Evolutionary conservation across 2,113 vertebrate genomes (phyloP).

Genomic region (Hippocampus barbouri): DNA sequence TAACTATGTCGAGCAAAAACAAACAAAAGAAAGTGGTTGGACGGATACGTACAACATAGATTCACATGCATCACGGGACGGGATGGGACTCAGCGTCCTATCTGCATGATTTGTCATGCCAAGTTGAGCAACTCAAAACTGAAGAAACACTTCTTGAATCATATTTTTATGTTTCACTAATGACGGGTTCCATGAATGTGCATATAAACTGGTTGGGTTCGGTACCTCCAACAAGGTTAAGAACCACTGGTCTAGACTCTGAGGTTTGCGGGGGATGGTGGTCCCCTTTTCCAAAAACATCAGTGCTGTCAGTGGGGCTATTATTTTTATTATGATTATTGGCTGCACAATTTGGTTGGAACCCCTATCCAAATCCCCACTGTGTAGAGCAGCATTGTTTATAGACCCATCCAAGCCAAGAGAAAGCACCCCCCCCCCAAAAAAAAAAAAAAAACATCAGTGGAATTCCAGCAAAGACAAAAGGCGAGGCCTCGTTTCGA

Average conservation of each 20-base stretch:
- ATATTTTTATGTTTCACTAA: too few species aligned
- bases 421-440: conserved; percentile 58
- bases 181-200: too few species aligned
- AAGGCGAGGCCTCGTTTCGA: conserved; percentile 33
- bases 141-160: too few species aligned
- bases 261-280: conserved; percentile 16
- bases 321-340: conserved; percentile 40
- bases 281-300: conserved; percentile 33
- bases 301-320: conserved; percentile 29
- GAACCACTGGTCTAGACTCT: not conserved
- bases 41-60: too few species aligned
- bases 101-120: too few species aligned
- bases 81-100: too few species aligned
- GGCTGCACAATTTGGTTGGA: conserved; percentile 35
- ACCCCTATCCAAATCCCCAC: conserved; percentile 40
- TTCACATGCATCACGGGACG: too few species aligned
- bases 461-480: conserved; percentile 53
- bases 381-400: conserved; percentile 55
- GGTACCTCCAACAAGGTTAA: too few species aligned
- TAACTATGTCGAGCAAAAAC: too few species aligned
- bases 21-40: too few species aligned
- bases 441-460: conserved; percentile 35
- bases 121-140: too few species aligned
- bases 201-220: too few species aligned
- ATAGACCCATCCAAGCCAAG: conserved; percentile 60